Conservation (phyloP, 2,797 vertebrate species). For the Malurus leucopterus region DNA sequence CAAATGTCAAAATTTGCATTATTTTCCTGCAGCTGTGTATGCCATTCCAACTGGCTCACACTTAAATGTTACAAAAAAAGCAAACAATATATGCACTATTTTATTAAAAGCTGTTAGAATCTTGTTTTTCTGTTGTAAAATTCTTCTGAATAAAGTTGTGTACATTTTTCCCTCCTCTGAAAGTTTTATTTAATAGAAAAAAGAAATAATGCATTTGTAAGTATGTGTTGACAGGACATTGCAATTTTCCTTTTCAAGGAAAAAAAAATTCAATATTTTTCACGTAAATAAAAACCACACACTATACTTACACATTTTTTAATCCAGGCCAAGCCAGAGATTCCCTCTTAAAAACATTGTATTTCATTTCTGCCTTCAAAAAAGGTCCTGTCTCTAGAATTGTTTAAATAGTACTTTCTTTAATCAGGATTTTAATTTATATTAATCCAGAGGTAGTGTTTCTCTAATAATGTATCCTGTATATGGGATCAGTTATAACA, state of each 20-base stretch:
- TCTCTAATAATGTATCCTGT: neutral
- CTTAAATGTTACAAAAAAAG: neutral
- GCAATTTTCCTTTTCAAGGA: neutral
- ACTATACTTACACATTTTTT: neutral
- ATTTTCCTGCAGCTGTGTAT: conserved; percentile 9
- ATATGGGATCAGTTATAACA: neutral
- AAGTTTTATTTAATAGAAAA: neutral
- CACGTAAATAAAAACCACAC: neutral
- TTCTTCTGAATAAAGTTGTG: neutral
- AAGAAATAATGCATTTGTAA: neutral
- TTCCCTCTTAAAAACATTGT: neutral
- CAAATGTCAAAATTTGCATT: conserved; percentile 41
- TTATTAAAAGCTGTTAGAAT: neutral
- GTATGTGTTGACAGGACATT: neutral
- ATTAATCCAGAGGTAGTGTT: neutral
- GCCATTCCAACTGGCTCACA: neutral
- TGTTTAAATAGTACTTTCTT: neutral
- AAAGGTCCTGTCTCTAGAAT: neutral
- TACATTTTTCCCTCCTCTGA: neutral
- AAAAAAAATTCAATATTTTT: neutral
- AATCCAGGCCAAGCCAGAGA: neutral
- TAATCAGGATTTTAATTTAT: neutral
- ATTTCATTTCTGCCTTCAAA: neutral
- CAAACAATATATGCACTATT: neutral
- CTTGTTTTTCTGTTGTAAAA: neutral